Conservation (phyloP, 2,797 vertebrate species). For the Pangasius macronema region DNA sequence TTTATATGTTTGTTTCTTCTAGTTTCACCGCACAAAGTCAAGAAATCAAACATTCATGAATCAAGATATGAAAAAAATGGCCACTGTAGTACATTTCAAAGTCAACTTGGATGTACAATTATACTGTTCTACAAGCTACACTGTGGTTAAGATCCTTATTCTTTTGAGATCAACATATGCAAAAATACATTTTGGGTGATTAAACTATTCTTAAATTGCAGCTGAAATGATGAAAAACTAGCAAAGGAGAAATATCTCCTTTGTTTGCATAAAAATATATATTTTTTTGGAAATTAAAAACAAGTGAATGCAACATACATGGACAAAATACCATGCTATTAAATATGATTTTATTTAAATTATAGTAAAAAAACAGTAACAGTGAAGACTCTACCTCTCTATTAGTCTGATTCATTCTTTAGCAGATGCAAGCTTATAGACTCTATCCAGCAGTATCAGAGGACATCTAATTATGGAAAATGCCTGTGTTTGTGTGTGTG, state of each 20-base stretch:
- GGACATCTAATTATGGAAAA: constrained; percentile 70
- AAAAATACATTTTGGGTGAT: not conserved
- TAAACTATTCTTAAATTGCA: not conserved
- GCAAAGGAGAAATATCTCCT: not conserved
- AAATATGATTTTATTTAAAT: not conserved
- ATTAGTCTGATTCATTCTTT: constrained; percentile 40
- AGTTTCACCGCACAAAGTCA: not conserved
- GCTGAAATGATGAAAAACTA: not conserved
- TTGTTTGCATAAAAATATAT: not conserved
- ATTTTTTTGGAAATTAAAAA: not conserved
- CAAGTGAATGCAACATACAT: not conserved
- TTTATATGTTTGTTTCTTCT: not conserved
- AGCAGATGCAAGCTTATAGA: constrained; percentile 54
- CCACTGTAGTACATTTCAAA: not conserved
- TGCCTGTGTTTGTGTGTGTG: constrained; percentile 49
- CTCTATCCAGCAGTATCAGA: constrained; percentile 55
- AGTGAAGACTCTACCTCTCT: not conserved
- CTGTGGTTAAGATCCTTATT: not conserved
- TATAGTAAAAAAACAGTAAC: not conserved
- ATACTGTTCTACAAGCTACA: not conserved
- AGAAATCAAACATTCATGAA: not conserved
- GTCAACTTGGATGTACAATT: not conserved
- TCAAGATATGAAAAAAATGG: not conserved
- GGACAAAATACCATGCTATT: not conserved
- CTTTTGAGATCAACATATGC: not conserved